Percentiles rank a stretch among this genome's conserved stretches.
Evolutionary conservation across 2,888 invertebrate genomes (phyloP).

Genomic region (Caenorhabditis becei): DNA sequence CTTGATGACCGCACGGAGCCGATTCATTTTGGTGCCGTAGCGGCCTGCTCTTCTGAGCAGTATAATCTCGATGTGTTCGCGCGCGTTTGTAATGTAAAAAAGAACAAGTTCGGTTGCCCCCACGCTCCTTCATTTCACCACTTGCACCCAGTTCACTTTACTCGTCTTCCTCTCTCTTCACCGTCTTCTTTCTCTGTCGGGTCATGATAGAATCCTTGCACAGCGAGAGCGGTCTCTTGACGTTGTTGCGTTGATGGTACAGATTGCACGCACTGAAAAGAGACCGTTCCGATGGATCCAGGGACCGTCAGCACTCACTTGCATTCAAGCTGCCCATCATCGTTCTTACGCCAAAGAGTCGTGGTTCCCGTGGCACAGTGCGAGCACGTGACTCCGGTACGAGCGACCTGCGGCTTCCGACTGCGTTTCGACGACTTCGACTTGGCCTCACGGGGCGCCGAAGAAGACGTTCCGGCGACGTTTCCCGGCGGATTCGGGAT

Average conservation of each 20-base stretch:
- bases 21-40: slow-evolving; percentile 61
- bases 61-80: background rate
- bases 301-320: background rate
- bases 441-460: background rate
- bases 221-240: slow-evolving; percentile 1
- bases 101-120: no score
- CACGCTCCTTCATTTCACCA: no score
- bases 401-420: background rate
- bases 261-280: background rate
- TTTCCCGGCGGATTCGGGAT: background rate
- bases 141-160: no score
- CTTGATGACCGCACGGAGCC: slow-evolving; percentile 59
- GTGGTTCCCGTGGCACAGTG: background rate
- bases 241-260: background rate
- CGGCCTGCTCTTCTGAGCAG: slow-evolving; percentile 67
- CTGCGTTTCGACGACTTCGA: background rate
- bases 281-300: no score
- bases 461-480: background rate
- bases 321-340: background rate
- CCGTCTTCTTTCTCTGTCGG: background rate
- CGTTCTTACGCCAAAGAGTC: slow-evolving; percentile 1
- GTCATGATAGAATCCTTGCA: background rate
- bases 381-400: background rate
- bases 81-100: no score
- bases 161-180: no score